Conservation (phyloP, 2,888 invertebrate species). For the Drosophila atroscutellata region DNA sequence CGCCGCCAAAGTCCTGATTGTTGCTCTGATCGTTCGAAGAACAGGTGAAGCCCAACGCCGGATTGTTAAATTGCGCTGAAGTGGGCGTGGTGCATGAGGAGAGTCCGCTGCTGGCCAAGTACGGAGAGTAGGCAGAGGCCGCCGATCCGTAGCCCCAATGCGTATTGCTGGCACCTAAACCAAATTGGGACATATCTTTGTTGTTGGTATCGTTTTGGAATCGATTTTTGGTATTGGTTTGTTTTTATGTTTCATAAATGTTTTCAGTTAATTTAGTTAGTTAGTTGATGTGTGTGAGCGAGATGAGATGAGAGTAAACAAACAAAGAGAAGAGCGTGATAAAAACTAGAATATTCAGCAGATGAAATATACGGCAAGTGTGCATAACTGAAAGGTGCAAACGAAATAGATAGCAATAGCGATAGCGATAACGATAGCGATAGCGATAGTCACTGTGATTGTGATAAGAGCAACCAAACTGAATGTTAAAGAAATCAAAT, state of each 20-base stretch:
- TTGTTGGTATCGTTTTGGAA: constrained; percentile 40
- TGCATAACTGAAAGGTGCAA: constrained; percentile 12
- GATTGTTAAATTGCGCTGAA: constrained; percentile 90
- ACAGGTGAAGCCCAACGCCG: constrained; percentile 90
- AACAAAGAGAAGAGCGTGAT: constrained; percentile 51
- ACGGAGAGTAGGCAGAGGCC: constrained; percentile 94
- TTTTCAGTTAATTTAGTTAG: constrained; percentile 1
- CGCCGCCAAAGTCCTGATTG: constrained; percentile 87
- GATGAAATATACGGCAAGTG: constrained; percentile 29
- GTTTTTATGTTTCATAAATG: constrained; percentile 19
- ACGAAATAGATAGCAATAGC: constrained; percentile 13
- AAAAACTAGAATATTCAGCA: constrained; percentile 43
- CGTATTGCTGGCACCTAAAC: constrained; percentile 92
- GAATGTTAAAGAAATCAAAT: not conserved
- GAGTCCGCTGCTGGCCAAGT: constrained; percentile 89
- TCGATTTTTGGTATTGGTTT: constrained; percentile 17
- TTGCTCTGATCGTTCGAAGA: constrained; percentile 88
- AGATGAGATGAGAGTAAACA: constrained; percentile 29
- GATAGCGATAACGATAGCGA: constrained; percentile 1
- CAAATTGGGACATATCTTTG: constrained; percentile 94
- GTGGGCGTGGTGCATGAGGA: constrained; percentile 91
- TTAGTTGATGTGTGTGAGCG: constrained; percentile 17
- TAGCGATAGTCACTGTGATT: not conserved
- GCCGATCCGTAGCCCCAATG: constrained; percentile 95
- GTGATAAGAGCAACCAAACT: not conserved